Evolutionary conservation across 2,888 invertebrate genomes (phyloP).

Genomic region (Hemistola chrysoprasaria): DNA sequence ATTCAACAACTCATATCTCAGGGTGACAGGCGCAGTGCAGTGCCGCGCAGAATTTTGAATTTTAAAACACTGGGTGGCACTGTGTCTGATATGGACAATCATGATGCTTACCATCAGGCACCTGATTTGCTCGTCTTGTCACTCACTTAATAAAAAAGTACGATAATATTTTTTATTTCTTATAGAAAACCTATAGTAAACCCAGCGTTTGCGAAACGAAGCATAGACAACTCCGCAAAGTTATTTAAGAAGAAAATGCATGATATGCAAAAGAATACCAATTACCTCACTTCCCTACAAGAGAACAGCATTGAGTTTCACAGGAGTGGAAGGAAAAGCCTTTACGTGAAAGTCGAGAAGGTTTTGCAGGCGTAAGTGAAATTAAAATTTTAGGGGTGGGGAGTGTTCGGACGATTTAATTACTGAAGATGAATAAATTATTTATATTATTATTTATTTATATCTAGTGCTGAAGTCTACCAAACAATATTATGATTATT

Average conservation of each 20-base stretch:
- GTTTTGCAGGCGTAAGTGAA: conserved; percentile 84
- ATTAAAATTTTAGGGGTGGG: conserved; percentile 20
- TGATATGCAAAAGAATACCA: conserved; percentile 43
- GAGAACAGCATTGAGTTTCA: conserved; percentile 72
- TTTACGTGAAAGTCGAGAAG: conserved; percentile 84
- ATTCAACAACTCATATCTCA: too few relatives aligned
- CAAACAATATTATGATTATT: too few relatives aligned
- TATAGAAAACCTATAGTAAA: conserved; percentile 64
- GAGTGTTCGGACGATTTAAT: conserved; percentile 1
- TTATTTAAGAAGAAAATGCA: conserved; percentile 58
- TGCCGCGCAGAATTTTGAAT: too few relatives aligned
- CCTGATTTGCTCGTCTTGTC: too few relatives aligned
- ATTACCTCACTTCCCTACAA: conserved; percentile 50
- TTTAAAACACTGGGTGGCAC: too few relatives aligned
- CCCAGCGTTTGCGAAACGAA: conserved; percentile 75
- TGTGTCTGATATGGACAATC: too few relatives aligned
- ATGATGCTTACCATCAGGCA: too few relatives aligned
- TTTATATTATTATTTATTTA: too few relatives aligned
- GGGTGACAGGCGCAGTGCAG: too few relatives aligned
- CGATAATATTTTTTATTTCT: conserved; percentile 11
- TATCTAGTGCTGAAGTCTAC: too few relatives aligned
- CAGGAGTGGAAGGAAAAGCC: conserved; percentile 81
- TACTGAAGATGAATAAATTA: neutral
- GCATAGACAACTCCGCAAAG: conserved; percentile 40
- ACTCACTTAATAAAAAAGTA: too few relatives aligned